phyloP scores from a whole-genome alignment of 1,140 invertebrate genomes.

The Drosophila pectinifera region DNA sequence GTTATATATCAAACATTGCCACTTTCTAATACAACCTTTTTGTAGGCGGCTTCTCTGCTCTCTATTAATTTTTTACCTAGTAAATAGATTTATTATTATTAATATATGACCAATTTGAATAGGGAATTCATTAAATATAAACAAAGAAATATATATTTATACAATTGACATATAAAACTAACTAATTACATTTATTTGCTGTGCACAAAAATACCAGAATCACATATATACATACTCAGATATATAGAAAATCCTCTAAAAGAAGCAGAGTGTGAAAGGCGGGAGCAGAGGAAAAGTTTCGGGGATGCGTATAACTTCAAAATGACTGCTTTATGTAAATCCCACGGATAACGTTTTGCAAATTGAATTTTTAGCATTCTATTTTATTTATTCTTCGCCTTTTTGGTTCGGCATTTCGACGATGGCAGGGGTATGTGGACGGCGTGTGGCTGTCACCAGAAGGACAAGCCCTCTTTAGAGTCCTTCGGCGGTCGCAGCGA shows the following conservation, averaged over 20 bases:
- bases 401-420: slow-evolving; percentile 22
- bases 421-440: background rate
- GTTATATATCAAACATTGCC: background rate
- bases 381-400: slow-evolving; percentile 83
- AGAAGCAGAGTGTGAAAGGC: slow-evolving; percentile 33
- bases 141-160: background rate
- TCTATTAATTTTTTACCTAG: background rate
- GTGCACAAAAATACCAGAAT: slow-evolving; percentile 33
- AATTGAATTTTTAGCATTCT: slow-evolving; percentile 85
- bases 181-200: background rate
- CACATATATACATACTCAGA: slow-evolving; percentile 34
- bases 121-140: no score
- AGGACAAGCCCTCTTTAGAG: slow-evolving; percentile 46
- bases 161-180: background rate
- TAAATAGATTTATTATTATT: background rate
- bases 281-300: slow-evolving; percentile 37
- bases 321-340: slow-evolving; percentile 85
- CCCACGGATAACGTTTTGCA: slow-evolving; percentile 84
- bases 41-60: background rate
- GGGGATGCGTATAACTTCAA: slow-evolving; percentile 82
- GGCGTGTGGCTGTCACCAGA: slow-evolving; percentile 61
- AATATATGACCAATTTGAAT: background rate
- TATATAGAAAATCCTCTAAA: slow-evolving; percentile 28
- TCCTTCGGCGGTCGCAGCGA: slow-evolving; percentile 54
- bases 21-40: background rate